Percentiles rank a stretch among this genome's conserved stretches.
These are phyloP conservation scores for Ganaspis brasiliensis DNA, from an alignment of 2,888 invertebrate genomes.

Conservation along the genomic window DNA sequence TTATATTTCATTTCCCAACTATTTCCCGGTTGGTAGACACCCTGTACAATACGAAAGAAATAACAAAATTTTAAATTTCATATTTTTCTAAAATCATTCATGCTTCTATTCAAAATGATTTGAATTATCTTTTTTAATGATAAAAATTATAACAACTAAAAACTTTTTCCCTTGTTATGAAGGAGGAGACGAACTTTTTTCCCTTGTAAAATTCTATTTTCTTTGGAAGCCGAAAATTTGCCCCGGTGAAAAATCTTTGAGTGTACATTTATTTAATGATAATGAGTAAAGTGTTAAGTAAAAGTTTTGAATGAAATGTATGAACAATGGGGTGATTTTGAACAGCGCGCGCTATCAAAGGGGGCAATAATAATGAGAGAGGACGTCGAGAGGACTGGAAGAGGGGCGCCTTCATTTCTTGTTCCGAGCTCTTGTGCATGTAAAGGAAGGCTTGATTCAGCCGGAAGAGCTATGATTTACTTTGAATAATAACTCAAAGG, in stretches of 20 bases:
- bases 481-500: conserved; percentile 79
- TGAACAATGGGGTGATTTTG: conserved; percentile 9
- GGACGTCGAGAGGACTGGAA: neutral
- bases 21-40: no score
- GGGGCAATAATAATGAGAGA: neutral
- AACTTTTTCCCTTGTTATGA: no score
- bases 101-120: no score
- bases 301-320: neutral
- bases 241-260: neutral
- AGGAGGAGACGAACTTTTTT: no score
- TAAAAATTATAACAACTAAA: no score
- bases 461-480: conserved; percentile 72
- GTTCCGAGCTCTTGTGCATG: conserved; percentile 62
- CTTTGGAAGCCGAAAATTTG: no score
- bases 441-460: conserved; percentile 71
- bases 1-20: no score
- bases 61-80: no score
- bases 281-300: neutral
- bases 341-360: neutral
- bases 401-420: conserved; percentile 49
- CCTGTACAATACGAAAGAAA: no score
- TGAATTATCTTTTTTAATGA: no score
- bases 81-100: no score
- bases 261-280: neutral
- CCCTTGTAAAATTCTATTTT: no score